Conservation (phyloP, 1,140 invertebrate genomes). For the Drosophila orosa region DNA sequence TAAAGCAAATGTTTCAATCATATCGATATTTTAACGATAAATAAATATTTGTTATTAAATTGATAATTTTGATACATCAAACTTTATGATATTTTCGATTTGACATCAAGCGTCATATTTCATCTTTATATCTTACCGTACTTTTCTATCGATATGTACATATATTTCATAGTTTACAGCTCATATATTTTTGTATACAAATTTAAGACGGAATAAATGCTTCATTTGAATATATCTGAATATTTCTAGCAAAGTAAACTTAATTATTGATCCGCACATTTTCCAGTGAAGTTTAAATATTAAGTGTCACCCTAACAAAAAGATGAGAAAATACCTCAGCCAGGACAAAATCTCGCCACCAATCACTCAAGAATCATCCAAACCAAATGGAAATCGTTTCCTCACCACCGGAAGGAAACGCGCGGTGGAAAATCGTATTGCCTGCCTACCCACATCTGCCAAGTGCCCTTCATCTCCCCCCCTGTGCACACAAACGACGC, state of each 20-base stretch:
- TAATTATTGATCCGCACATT: background rate
- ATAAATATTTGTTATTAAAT: rapidly evolving
- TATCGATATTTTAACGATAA: background rate
- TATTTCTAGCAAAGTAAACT: background rate
- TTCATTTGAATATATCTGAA: background rate
- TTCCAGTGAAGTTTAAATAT: constrained; percentile 1
- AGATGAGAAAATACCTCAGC: background rate
- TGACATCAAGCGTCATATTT: background rate
- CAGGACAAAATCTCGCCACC: background rate
- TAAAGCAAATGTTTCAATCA: too few species aligned
- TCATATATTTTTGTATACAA: background rate
- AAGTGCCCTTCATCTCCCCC: constrained; percentile 18
- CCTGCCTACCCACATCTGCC: constrained; percentile 14
- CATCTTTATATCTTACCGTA: too few species aligned
- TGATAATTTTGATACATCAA: background rate
- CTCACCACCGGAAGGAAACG: constrained; percentile 24
- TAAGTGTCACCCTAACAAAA: constrained; percentile 2
- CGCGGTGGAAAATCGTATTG: constrained; percentile 18
- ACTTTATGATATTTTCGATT: background rate
- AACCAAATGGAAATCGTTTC: constrained; percentile 18
- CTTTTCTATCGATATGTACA: background rate
- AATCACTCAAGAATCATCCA: constrained; percentile 14
- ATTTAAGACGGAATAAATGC: background rate
- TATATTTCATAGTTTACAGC: too few species aligned
- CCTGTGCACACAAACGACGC: constrained; percentile 74